phyloP scores from a whole-genome alignment of 2,113 vertebrate genomes.

The Callipepla californica region DNA sequence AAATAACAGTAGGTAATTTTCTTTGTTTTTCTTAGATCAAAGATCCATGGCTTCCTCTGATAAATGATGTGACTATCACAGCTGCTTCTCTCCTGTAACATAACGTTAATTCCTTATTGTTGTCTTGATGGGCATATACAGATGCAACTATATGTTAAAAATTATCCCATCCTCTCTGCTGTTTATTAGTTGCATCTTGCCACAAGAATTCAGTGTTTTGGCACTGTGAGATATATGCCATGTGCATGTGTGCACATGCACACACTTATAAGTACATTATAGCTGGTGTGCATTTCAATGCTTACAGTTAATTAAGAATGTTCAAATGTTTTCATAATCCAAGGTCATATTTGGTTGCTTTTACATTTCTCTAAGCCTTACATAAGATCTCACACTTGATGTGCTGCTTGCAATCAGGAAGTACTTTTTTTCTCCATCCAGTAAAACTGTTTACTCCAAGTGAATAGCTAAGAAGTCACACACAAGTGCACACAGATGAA shows the following conservation, averaged over 20 bases:
- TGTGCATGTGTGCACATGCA: background rate
- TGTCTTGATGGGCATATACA: background rate
- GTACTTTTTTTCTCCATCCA: background rate
- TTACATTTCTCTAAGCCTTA: background rate
- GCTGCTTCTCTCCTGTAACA: background rate
- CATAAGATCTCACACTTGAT: background rate
- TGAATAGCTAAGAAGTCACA: background rate
- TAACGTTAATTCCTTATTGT: slow-evolving; percentile 36
- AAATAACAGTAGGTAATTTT: slow-evolving; percentile 51
- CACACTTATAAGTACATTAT: fast-evolving
- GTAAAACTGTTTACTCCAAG: background rate
- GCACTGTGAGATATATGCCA: background rate
- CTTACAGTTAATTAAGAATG: background rate
- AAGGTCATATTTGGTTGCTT: background rate
- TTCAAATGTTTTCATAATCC: background rate
- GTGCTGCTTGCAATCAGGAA: background rate
- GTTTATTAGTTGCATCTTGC: background rate
- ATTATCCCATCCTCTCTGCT: background rate
- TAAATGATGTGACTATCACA: slow-evolving; percentile 52
- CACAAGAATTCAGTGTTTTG: background rate
- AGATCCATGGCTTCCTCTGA: slow-evolving; percentile 46
- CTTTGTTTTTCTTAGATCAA: slow-evolving; percentile 69
- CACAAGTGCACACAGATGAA: background rate
- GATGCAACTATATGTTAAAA: background rate
- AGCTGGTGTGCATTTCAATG: background rate